Evolutionary conservation across 2,113 vertebrate genomes (phyloP), one percentile per base, ranked within the genome.

Genomic region (Elaphurus davidianus): DNA sequence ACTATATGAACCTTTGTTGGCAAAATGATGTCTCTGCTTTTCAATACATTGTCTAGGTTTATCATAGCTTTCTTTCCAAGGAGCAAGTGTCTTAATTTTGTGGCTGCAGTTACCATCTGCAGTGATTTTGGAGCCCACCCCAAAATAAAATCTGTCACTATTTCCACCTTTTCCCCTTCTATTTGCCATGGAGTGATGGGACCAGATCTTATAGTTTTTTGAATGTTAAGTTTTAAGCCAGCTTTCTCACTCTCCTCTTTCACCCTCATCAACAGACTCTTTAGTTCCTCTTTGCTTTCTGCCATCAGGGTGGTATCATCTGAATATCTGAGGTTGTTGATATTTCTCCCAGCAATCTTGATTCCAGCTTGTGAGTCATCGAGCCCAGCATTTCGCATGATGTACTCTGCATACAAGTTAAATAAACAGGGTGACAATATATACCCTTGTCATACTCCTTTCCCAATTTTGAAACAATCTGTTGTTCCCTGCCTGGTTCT

Each of bases 361-460:
- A 23, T 36, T 71, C n/a, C 67, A 40, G n/a, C n/a, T 23, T 71
- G 67, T 6, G 67, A 40, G 19, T 23, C 67, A 71, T 3, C 0
- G 1, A 12, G 10, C 67, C 67, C n/a, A 40, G 67, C 19, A 2
- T 12, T 3, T 23, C 2, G 0, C n/a, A 36, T 23, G n/a, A 71
- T 1, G n/a, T 23, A 11, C n/a, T n/a, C 67, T 40, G 67, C 67
- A 36, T 71, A 27, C n/a, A 71, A 40, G 19, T 23, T n/a, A 71
- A 23, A 23, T 1, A 71, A 12, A 10, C n/a, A 12, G n/a, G 57
- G 19, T 12, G n/a, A 71, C 19, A 1, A 36, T 23, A 3, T 3
- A 23, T 36, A 71, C n/a, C 9, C 19, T 71, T 40, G n/a, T 23
- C n/a, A 2, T 6, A 36, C n/a, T 6, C 10, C 10, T 36, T 12